Base-by-base conservation (phyloP, 2,888 invertebrate species). In the Idaea aversata region DNA sequence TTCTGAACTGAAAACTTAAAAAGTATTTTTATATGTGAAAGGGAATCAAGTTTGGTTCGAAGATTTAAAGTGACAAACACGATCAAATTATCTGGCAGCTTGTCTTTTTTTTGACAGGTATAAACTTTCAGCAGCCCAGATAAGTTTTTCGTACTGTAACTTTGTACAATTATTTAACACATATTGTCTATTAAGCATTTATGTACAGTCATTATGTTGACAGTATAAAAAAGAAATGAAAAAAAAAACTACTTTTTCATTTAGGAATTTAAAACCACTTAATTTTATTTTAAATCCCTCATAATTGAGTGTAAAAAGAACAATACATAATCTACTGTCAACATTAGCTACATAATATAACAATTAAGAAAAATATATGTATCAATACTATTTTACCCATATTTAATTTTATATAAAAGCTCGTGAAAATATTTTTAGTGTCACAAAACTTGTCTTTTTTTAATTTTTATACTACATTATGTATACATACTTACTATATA, bases 311-410 rank as follows among this genome's bases (percentile, higher is more conserved):
- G 5, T 15, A 58, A 58, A 16, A 58, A 58, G 5, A 58, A 16
- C 15, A 47, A 36, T 59, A 66, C 7, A 13, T 62, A n/a, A 34
- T 62, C 35, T 74, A 70, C 80, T 74, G 82, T 80, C 76, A 78
- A 78, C 81, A 83, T 79, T 73, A 74, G 86, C 77, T 69, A 75
- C 88, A 47, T 87, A 88, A 79, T 6, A 76, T 86, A 91, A 90
- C 79, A 84, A 87, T 90, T 92, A 92, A 88, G 88, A 91, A 92
- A 92, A 92, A 92, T 91, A 92, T 90, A 91, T 88, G 80, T 74
- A 77, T 47, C 10, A 71, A 74, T 69, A 72, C 68, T 72, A 71
- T 83, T 47, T 74, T 74, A 81, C n/a, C 34, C 59, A 59, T 82
- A 80, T 77, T 87, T 89, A 88, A 89, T 88, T 87, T 82, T 86